Conservation (phyloP, 1,140 invertebrate genomes). For the Alviniconcha marisindica region DNA sequence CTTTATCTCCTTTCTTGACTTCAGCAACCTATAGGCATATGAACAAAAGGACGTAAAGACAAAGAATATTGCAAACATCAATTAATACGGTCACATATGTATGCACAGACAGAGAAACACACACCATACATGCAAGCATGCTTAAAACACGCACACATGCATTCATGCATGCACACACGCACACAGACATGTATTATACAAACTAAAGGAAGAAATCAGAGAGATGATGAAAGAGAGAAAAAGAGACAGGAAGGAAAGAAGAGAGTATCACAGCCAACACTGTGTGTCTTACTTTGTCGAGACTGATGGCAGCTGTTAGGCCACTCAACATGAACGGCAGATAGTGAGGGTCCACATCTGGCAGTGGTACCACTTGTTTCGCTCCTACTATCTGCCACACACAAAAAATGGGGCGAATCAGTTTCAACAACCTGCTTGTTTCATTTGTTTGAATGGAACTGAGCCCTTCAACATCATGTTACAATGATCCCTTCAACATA, state of each 20-base stretch:
- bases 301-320: constrained; percentile 70
- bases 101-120: no score
- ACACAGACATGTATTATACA: no score
- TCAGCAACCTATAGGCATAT: constrained; percentile 59
- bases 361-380: constrained; percentile 58
- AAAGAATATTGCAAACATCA: no score
- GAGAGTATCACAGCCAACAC: no score
- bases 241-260: neutral
- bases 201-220: neutral
- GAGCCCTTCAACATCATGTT: neutral
- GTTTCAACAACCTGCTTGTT: neutral
- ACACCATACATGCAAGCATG: no score
- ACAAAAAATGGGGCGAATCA: neutral
- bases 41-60: no score
- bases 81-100: no score
- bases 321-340: constrained; percentile 73
- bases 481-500: no score
- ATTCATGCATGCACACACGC: no score
- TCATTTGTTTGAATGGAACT: neutral
- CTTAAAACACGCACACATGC: no score
- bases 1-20: constrained; percentile 72
- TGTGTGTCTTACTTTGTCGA: constrained; percentile 68
- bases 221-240: no score
- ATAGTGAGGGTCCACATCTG: constrained; percentile 67
- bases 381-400: constrained; percentile 52